Evolutionary conservation across 2,797 vertebrate species (phyloP).

Genomic region (Propithecus perrieri): DNA sequence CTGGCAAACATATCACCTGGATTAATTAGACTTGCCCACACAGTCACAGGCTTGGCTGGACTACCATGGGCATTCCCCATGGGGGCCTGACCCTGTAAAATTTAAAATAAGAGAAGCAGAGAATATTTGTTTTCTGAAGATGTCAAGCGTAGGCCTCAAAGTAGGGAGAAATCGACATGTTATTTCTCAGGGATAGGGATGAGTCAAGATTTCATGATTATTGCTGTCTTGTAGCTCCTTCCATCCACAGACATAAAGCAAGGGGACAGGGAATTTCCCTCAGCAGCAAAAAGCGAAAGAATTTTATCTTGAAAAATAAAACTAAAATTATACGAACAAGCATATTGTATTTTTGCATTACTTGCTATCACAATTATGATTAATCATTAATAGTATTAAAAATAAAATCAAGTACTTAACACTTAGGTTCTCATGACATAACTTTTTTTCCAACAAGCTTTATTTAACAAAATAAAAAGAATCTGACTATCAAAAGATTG

Average conservation of each 20-base stretch:
- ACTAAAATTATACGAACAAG: neutral
- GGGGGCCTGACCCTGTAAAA: neutral
- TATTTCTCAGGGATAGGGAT: neutral
- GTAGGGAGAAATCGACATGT: neutral
- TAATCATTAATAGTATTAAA: neutral
- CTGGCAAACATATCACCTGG: neutral
- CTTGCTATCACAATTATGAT: neutral
- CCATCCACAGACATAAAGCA: neutral
- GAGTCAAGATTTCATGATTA: neutral
- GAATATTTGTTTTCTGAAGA: neutral
- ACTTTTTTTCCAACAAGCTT: neutral
- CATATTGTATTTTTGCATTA: neutral
- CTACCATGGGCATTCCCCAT: neutral
- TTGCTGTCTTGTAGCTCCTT: neutral
- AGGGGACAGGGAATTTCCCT: neutral
- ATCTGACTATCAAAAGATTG: neutral
- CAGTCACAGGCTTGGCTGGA: neutral
- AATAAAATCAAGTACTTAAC: neutral
- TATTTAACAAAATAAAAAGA: neutral
- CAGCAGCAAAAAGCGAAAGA: neutral
- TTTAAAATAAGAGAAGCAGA: neutral
- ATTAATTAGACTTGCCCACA: neutral
- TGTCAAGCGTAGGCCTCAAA: neutral
- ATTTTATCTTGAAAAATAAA: conserved; percentile 4
- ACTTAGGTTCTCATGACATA: neutral